Evolutionary conservation across 1,140 invertebrate genomes (phyloP), one percentile per base, ranked within the genome.

Genomic region (Theocolax elegans): DNA sequence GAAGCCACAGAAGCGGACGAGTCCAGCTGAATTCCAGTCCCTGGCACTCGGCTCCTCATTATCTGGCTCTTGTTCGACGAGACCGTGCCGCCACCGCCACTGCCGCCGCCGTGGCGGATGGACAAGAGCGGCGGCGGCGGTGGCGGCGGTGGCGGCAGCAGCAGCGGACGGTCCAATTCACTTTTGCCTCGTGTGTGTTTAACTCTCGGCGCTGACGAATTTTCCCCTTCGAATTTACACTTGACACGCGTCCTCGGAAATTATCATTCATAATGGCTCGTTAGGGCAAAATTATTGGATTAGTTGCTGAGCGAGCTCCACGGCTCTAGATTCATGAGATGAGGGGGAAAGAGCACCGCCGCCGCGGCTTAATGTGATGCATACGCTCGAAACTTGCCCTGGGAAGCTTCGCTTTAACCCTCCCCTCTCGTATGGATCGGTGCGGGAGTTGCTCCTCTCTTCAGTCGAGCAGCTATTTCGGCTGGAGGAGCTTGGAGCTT

Each of bases 221-320:
- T 29, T 51, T 51, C 3, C 29, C 19, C 40, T 27, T 19, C 46
- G 46, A 25, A 68, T 51, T 60, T 53, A 68, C 56, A 60, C 56
- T 60, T 60, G 66, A 60, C 66, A 68, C 19, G 60, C 66, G 56
- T 69, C 67, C 58, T 40, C 48, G 35, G 27, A 56, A 62, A 69
- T 69, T 69, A 69, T 63, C 59, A 63, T 69, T 69, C 67, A 69
- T 69, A 63, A 69, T 69, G 58, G 67, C 51, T 70, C 67, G 51
- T 70, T 70, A 70, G 59, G 60, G 60, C 60, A 49, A 64, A 70
- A 63, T 64, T 70, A 70, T 70, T 64, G 67, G 60, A 70, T 70
- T 70, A 70, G 60, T 62, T 69, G 66, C 31, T 10, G 66, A 60
- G 58, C 29, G 42, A 38, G 10, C n/a, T n/a, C n/a, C n/a, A 54